Evolutionary conservation across 2,888 invertebrate genomes (phyloP), one percentile per base, ranked within the genome.

Genomic region (Spodoptera littoralis): DNA sequence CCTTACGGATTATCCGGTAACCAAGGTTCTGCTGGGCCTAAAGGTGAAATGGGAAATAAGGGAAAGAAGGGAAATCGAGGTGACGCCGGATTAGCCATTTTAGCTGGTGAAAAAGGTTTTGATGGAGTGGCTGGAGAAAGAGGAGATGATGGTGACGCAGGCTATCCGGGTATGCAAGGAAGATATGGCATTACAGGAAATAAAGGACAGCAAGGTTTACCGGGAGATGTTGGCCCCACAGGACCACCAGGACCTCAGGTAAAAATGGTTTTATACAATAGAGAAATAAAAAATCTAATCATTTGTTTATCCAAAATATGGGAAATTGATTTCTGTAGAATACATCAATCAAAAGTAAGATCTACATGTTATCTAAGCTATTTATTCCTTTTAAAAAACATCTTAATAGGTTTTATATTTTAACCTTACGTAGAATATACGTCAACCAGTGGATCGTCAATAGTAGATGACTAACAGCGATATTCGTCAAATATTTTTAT

Each of bases 11-110:
- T 88, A 4, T 88, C 95, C 5, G 97, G 97, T 42, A 80, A 83
- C 11, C 82, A 57, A 55, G 94, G 94, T 22, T 42, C 50, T 59
- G 71, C 3, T 27, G 98, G 98, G 11, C 84, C 92, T 0, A 95
- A 95, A 80, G 98, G 98, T 6, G 92, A 95, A 63, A 92, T 95
- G 0, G 98, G 97, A n/a, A 62, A 60, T 46, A 96, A 81, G 95
- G 97, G 77, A 66, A 87, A 70, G 83, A 95, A 90, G 92, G 96
- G 87, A 74, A 91, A 62, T 72, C 91, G 88, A 91, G 97, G 94
- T 58, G 87, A 90, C 36, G 70, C 84, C 18, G 96, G 96, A 11
- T 83, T 86, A 1, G 86, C 96, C 85, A 80, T 89, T 81, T 76
- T 96, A 86, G 75, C 67, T 30, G 92, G 93, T 73, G 90, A 92